Conservation (phyloP, 2,113 vertebrate genomes). For the Myrmecobius fasciatus region DNA sequence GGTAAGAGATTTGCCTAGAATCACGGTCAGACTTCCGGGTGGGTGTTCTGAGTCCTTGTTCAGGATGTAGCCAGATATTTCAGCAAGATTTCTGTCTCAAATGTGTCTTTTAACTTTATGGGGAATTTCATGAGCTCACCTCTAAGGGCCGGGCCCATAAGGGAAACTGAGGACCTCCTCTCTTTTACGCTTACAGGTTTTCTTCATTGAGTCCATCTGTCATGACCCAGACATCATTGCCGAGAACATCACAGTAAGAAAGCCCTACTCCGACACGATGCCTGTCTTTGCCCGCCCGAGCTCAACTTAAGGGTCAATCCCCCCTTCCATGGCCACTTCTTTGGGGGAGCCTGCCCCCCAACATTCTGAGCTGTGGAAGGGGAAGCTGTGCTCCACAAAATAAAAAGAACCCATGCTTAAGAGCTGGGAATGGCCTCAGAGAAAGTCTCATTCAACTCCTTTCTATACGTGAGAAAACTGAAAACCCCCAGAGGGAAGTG, state of each 20-base stretch:
- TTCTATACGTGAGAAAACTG: constrained; percentile 21
- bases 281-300: constrained; percentile 10
- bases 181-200: constrained; percentile 83
- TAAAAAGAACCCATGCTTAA: not conserved
- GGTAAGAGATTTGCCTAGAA: not conserved
- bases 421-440: not conserved
- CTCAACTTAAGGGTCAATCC: not conserved
- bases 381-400: constrained; percentile 17
- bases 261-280: not conserved
- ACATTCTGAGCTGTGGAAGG: not conserved
- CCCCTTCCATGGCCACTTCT: not conserved
- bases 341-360: constrained; percentile 16
- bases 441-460: not conserved
- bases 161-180: constrained; percentile 27
- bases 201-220: constrained; percentile 94
- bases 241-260: constrained; percentile 90
- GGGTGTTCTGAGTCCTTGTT: not conserved
- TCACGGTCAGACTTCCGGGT: not conserved
- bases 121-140: not conserved
- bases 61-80: not conserved
- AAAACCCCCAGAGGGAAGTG: constrained; percentile 20
- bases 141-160: not conserved
- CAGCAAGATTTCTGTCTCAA: not conserved
- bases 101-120: not conserved
- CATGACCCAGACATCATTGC: constrained; percentile 91